Conservation (phyloP, 1,140 invertebrate genomes). For the Drosophila erecta region DNA sequence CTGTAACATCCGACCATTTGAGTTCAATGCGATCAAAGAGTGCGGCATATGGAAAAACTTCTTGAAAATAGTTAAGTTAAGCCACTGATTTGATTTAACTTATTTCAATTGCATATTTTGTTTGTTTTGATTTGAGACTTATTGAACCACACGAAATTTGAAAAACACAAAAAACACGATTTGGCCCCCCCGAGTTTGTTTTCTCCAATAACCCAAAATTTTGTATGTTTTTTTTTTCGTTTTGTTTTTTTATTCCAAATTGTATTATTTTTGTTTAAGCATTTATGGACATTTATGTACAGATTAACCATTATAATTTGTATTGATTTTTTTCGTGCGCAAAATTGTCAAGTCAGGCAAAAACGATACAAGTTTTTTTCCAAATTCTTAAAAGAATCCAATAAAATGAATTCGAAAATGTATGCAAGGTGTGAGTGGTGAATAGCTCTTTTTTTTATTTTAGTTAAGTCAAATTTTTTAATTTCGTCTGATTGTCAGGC, state of each 20-base stretch:
- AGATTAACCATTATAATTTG: slow-evolving; percentile 37
- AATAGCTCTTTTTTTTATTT: slow-evolving; percentile 38
- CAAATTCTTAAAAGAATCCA: slow-evolving; percentile 53
- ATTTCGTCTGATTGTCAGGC: slow-evolving; percentile 46
- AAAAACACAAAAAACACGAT: slow-evolving; percentile 69
- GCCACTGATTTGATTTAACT: slow-evolving; percentile 26
- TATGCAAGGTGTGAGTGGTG: slow-evolving; percentile 39
- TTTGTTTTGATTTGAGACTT: slow-evolving; percentile 37
- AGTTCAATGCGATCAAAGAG: slow-evolving; percentile 28
- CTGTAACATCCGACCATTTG: slow-evolving; percentile 19
- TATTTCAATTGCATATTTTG: slow-evolving; percentile 35
- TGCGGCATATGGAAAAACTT: slow-evolving; percentile 77
- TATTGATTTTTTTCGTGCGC: slow-evolving; percentile 42
- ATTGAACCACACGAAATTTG: slow-evolving; percentile 46
- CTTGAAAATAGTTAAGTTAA: slow-evolving; percentile 75
- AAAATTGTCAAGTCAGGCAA: slow-evolving; percentile 36
- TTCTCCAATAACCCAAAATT: slow-evolving; percentile 57
- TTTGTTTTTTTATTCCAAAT: slow-evolving; percentile 68
- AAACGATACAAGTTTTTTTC: slow-evolving; percentile 27
- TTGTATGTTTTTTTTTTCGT: slow-evolving; percentile 60
- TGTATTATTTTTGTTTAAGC: slow-evolving; percentile 57
- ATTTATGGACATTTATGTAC: slow-evolving; percentile 53
- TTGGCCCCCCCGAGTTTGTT: slow-evolving; percentile 68
- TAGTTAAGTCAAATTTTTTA: slow-evolving; percentile 34
- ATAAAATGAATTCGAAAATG: slow-evolving; percentile 34